Evolutionary conservation across 2,888 invertebrate species (phyloP).

Genomic region (Platypus cylindrus): DNA sequence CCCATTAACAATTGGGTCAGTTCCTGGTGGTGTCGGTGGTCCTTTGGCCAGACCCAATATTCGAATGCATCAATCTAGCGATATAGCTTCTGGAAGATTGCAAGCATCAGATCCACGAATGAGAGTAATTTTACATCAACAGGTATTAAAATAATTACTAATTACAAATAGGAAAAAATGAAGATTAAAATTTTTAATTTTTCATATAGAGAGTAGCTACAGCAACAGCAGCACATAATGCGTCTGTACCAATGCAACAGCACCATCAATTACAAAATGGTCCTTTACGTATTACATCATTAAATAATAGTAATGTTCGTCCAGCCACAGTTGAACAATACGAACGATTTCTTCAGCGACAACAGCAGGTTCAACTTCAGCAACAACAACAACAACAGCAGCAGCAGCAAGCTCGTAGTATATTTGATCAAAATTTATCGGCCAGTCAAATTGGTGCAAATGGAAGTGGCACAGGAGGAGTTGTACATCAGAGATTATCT

Average conservation of each 20-base stretch:
- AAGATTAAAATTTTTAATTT: slow-evolving; percentile 3
- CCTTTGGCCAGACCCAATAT: too few species aligned
- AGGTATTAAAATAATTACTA: slow-evolving; percentile 18
- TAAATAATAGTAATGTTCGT: slow-evolving; percentile 19
- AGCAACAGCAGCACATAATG: slow-evolving; percentile 1
- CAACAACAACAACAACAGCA: slow-evolving; percentile 18
- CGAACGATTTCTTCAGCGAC: slow-evolving; percentile 27
- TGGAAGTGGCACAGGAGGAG: too few species aligned
- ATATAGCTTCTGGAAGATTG: slow-evolving; percentile 35
- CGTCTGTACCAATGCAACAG: slow-evolving; percentile 18
- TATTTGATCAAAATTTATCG: slow-evolving; percentile 9
- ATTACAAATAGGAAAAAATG: too few species aligned
- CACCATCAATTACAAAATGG: slow-evolving; percentile 17
- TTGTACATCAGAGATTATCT: slow-evolving; percentile 13
- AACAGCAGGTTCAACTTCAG: slow-evolving; percentile 22
- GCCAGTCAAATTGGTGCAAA: slow-evolving; percentile 16
- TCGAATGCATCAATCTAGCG: slow-evolving; percentile 27
- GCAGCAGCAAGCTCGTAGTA: slow-evolving; percentile 11
- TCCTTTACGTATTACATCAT: slow-evolving; percentile 19
- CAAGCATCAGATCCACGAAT: slow-evolving; percentile 42
- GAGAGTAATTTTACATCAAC: slow-evolving; percentile 39
- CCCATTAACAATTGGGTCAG: slow-evolving; percentile 28
- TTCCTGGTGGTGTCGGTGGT: slow-evolving; percentile 26
- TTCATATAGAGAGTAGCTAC: background rate
- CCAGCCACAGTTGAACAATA: slow-evolving; percentile 29